Percentiles rank a stretch among this genome's conserved stretches.
Conservation (phyloP, 2,797 vertebrate species). For the Enteromius viviparus region DNA sequence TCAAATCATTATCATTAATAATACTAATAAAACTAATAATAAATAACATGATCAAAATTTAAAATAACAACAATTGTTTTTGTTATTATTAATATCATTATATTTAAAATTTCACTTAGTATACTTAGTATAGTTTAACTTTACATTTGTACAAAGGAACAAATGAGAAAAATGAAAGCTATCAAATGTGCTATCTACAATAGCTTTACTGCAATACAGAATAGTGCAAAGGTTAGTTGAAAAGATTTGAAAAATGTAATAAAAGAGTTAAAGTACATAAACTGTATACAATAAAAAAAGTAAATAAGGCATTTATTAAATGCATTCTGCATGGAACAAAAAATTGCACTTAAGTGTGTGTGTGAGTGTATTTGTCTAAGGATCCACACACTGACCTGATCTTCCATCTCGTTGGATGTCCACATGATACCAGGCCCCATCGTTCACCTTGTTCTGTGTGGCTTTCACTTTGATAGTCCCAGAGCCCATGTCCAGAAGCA, state of each 20-base stretch:
- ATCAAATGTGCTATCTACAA: background rate
- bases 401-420: constrained; percentile 97
- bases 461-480: constrained; percentile 99
- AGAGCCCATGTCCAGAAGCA: constrained; percentile 97
- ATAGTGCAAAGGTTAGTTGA: background rate
- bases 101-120: too few relatives aligned
- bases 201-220: background rate
- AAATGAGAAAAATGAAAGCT: background rate
- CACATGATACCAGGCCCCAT: constrained; percentile 98
- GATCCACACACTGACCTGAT: constrained; percentile 82
- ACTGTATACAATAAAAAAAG: background rate
- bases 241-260: background rate
- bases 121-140: background rate
- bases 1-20: too few relatives aligned
- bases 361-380: background rate
- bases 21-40: too few relatives aligned
- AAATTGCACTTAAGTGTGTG: background rate
- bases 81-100: background rate
- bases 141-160: background rate
- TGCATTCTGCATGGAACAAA: background rate
- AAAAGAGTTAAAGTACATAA: background rate
- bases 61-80: background rate
- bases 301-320: constrained; percentile 17
- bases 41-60: too few relatives aligned
- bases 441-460: constrained; percentile 96